phyloP scores from a whole-genome alignment of 2,113 vertebrate species.

The Junco hyemalis region DNA sequence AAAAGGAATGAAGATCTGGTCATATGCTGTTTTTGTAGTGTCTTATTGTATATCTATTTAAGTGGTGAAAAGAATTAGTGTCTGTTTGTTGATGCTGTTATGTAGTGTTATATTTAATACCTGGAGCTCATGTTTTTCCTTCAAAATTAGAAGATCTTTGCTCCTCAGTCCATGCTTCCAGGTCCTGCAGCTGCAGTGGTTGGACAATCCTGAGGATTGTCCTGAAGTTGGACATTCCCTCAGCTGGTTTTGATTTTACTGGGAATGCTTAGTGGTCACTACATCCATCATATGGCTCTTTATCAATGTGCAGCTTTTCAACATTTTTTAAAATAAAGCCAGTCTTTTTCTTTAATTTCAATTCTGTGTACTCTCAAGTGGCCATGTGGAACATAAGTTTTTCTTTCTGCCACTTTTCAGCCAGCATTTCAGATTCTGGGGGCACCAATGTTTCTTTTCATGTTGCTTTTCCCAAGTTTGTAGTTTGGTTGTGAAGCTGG shows the following conservation, averaged over 20 bases:
- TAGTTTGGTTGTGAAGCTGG: background rate
- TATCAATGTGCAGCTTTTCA: background rate
- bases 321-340: background rate
- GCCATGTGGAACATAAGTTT: background rate
- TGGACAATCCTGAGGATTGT: background rate
- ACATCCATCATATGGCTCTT: accelerated
- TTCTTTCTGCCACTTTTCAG: background rate
- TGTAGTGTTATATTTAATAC: background rate
- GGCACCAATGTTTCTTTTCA: background rate
- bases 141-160: background rate
- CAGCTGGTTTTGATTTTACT: background rate
- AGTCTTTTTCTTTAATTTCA: background rate
- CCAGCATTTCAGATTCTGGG: background rate
- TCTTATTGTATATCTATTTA: background rate
- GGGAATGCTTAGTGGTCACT: background rate
- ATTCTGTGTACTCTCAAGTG: background rate
- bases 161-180: background rate
- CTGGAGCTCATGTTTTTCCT: background rate
- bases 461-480: background rate
- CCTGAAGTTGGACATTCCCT: background rate
- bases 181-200: background rate
- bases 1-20: background rate
- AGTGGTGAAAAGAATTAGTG: background rate
- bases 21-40: background rate
- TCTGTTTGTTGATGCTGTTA: background rate